These are phyloP conservation scores for Struthidea cinerea DNA, from an alignment of 2,113 vertebrate genomes.

Conservation along the genomic window DNA sequence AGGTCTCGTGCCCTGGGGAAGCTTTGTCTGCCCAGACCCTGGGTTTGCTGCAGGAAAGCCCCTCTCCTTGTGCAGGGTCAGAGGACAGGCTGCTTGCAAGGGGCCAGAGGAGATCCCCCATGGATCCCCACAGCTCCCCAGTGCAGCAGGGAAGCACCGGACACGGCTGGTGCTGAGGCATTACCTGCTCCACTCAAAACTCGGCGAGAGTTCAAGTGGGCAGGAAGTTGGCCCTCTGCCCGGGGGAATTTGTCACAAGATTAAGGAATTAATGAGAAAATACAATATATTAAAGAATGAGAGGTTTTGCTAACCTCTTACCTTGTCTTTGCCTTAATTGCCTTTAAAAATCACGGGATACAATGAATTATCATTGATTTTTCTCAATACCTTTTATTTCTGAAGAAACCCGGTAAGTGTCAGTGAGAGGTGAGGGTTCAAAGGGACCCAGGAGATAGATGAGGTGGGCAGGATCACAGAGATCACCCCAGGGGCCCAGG, in stretches of 20 bases:
- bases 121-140: background rate
- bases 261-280: slow-evolving; percentile 62
- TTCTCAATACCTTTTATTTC: slow-evolving; percentile 27
- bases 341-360: slow-evolving; percentile 49
- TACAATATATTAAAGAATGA: slow-evolving; percentile 61
- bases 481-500: background rate
- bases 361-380: slow-evolving; percentile 66
- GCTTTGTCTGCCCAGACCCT: rapidly evolving
- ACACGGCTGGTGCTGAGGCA: background rate
- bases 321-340: slow-evolving; percentile 61
- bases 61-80: background rate
- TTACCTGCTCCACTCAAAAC: slow-evolving; percentile 16
- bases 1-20: rapidly evolving
- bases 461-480: background rate
- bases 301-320: slow-evolving; percentile 62
- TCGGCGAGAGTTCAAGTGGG: background rate
- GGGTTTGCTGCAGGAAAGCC: background rate
- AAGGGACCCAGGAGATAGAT: background rate
- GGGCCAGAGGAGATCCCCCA: no score
- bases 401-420: background rate
- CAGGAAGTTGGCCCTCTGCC: slow-evolving; percentile 62
- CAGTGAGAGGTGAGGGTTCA: background rate
- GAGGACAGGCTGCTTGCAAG: background rate
- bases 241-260: slow-evolving; percentile 52
- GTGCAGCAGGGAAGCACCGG: background rate